Percentiles rank a stretch among this genome's conserved stretches.
These are phyloP conservation scores for Microctenopoma steveboyesi DNA, from an alignment of 2,797 vertebrate genomes.

Conservation along the genomic window DNA sequence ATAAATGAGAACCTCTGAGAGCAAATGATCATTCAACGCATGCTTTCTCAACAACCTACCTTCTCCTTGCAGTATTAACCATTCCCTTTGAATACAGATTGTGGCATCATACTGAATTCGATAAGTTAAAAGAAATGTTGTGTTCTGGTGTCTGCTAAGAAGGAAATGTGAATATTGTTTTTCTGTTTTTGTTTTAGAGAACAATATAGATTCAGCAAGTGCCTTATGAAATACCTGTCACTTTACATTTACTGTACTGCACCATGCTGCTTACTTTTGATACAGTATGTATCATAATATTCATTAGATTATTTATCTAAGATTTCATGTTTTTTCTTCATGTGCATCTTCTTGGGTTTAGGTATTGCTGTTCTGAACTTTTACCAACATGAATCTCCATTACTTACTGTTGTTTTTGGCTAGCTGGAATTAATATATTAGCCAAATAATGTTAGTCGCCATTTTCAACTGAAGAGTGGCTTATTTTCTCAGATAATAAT, in stretches of 20 bases:
- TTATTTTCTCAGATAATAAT: conserved; percentile 26
- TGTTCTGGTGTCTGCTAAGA: conserved; percentile 5
- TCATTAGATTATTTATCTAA: conserved; percentile 24
- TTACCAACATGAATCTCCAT: background rate
- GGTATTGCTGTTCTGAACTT: conserved; percentile 22
- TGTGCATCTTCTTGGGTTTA: background rate
- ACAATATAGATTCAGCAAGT: conserved; percentile 57
- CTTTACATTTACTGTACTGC: conserved; percentile 29
- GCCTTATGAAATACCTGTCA: conserved; percentile 60
- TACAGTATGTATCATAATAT: conserved; percentile 23
- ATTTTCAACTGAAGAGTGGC: conserved; percentile 6
- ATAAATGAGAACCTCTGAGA: background rate
- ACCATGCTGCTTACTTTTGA: conserved; percentile 45
- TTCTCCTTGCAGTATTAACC: conserved; percentile 7
- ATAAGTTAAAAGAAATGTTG: conserved; percentile 13
- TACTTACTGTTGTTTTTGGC: conserved; percentile 19
- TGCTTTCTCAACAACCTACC: background rate
- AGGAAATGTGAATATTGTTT: conserved; percentile 6
- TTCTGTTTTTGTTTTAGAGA: conserved; percentile 6
- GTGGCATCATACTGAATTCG: background rate
- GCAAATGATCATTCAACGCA: background rate
- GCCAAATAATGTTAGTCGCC: background rate
- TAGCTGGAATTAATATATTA: conserved; percentile 28
- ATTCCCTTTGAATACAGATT: conserved; percentile 22
- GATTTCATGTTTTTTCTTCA: background rate